phyloP scores from a whole-genome alignment of 1,140 invertebrate species.

The Prorops nasuta region DNA sequence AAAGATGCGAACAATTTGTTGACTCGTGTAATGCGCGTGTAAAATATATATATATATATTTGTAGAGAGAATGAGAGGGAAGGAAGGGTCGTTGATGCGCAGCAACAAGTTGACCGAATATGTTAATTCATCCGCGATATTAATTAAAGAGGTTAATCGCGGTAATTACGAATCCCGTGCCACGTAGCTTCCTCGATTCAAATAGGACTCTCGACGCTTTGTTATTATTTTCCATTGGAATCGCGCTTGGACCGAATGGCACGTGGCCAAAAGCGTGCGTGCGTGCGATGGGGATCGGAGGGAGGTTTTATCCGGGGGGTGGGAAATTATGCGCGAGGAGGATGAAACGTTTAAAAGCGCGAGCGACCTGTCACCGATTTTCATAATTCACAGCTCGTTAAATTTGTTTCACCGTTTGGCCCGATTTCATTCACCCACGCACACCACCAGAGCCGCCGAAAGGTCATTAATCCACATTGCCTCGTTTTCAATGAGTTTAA shows the following conservation, averaged over 20 bases:
- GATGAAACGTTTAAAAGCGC: constrained; percentile 30
- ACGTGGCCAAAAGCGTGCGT: constrained; percentile 34
- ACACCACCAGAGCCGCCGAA: constrained; percentile 18
- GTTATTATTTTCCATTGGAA: constrained; percentile 46
- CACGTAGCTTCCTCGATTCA: constrained; percentile 4
- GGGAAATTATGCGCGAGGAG: too few relatives aligned
- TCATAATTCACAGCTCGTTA: constrained; percentile 54
- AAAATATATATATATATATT: too few relatives aligned
- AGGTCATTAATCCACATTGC: constrained; percentile 44
- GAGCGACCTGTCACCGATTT: constrained; percentile 44
- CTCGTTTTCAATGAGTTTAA: constrained; percentile 47
- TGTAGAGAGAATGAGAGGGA: constrained; percentile 5
- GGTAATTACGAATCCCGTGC: constrained; percentile 46
- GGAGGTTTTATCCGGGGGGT: too few relatives aligned
- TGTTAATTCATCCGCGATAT: constrained; percentile 58
- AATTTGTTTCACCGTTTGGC: constrained; percentile 46
- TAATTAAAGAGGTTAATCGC: constrained; percentile 57
- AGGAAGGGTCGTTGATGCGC: constrained; percentile 23
- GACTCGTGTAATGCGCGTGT: too few relatives aligned
- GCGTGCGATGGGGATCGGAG: neutral
- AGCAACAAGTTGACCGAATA: constrained; percentile 54
- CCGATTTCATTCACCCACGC: constrained; percentile 11
- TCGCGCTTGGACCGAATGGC: constrained; percentile 49
- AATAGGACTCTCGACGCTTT: constrained; percentile 24
- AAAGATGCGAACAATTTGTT: too few relatives aligned